These are phyloP conservation scores for Eira barbara DNA, from an alignment of 2,113 vertebrate genomes.

Conservation along the genomic window DNA sequence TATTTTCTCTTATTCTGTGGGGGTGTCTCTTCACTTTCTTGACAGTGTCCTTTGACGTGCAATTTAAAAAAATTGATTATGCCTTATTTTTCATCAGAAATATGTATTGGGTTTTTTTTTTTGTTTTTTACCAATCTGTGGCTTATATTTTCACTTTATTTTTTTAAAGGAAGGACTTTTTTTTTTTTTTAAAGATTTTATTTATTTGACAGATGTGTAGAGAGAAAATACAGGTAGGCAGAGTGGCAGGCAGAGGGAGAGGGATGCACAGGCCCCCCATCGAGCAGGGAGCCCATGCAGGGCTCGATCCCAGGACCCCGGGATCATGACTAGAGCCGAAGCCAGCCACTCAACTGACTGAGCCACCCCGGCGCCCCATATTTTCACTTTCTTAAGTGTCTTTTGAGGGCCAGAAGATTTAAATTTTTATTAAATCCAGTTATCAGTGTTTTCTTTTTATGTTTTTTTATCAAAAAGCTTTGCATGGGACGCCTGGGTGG, in stretches of 20 bases:
- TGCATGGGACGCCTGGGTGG: not conserved
- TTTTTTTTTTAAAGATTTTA: no score
- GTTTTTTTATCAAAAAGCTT: not conserved
- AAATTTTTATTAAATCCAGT: not conserved
- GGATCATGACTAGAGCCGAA: no score
- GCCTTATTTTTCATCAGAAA: slow-evolving; percentile 1
- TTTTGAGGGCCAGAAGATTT: not conserved
- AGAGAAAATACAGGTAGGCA: no score
- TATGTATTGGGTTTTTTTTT: not conserved
- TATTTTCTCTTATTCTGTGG: not conserved
- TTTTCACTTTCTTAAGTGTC: not conserved
- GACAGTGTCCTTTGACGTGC: not conserved
- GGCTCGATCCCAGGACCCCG: no score
- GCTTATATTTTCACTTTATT: not conserved
- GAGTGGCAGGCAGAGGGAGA: no score
- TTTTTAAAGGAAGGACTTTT: no score
- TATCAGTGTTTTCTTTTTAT: not conserved
- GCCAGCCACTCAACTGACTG: no score
- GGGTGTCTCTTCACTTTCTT: not conserved
- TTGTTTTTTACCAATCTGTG: not conserved
- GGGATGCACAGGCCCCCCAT: no score
- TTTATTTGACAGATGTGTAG: no score
- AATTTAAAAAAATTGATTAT: not conserved
- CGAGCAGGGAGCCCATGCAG: no score
- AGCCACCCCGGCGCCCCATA: not conserved